Conservation (phyloP, 2,797 vertebrate species). For the Pipistrellus kuhlii region DNA sequence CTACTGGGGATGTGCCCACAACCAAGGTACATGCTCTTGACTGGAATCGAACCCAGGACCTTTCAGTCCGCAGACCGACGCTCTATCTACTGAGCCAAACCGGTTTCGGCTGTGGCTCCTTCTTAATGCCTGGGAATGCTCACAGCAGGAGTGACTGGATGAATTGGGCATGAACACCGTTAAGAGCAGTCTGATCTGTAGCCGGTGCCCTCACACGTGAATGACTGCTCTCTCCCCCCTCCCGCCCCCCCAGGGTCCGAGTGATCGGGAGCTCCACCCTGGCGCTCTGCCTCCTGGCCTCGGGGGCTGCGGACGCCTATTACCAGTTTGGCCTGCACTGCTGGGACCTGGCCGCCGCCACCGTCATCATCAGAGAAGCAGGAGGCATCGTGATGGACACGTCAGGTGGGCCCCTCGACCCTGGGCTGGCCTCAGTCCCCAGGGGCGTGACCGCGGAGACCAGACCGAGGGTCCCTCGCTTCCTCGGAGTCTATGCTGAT, state of each 20-base stretch:
- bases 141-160: not conserved
- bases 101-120: too few species aligned
- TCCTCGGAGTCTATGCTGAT: not conserved
- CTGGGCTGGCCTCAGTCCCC: accelerated
- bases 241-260: constrained; percentile 87
- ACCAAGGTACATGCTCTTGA: too few species aligned
- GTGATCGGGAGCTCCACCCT: constrained; percentile 93
- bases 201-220: not conserved
- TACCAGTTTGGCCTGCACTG: constrained; percentile 94
- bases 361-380: constrained; percentile 92
- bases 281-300: constrained; percentile 89
- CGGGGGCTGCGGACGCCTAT: constrained; percentile 91
- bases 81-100: too few species aligned
- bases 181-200: not conserved
- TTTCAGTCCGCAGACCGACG: too few species aligned
- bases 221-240: accelerated
- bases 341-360: constrained; percentile 93
- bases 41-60: too few species aligned
- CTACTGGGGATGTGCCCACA: too few species aligned
- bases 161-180: accelerated
- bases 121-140: not conserved
- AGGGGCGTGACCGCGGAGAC: not conserved
- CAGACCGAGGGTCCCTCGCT: not conserved
- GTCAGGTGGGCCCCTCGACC: constrained; percentile 86
- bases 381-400: constrained; percentile 92